phyloP scores from a whole-genome alignment of 2,888 invertebrate species.

The Cephus pygmeus region DNA sequence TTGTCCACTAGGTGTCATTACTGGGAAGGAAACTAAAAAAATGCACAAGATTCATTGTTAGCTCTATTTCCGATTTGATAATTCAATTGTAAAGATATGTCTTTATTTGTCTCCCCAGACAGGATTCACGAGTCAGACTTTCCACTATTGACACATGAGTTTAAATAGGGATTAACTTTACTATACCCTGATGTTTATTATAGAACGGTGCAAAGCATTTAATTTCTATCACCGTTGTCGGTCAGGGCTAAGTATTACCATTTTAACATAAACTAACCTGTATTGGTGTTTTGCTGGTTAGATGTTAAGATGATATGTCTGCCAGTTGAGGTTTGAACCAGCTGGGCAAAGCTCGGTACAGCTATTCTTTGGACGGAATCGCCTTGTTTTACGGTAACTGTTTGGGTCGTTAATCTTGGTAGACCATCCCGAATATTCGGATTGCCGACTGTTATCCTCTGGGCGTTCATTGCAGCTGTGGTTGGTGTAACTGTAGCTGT shows the following conservation, averaged over 20 bases:
- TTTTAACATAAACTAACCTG: constrained; percentile 42
- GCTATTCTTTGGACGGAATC: constrained; percentile 64
- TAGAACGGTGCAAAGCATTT: constrained; percentile 26
- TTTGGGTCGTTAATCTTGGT: constrained; percentile 57
- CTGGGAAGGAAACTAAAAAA: constrained; percentile 57
- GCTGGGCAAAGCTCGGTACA: constrained; percentile 70
- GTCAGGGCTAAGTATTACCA: constrained; percentile 23
- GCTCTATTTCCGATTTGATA: background rate
- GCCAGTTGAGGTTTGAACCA: constrained; percentile 78
- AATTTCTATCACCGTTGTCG: constrained; percentile 32
- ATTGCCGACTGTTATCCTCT: constrained; percentile 60
- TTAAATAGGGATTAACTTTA: constrained; percentile 33
- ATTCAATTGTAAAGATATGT: background rate
- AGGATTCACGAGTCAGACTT: constrained; percentile 33
- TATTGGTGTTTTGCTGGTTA: constrained; percentile 60
- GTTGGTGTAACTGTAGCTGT: constrained; percentile 49
- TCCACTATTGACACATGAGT: constrained; percentile 29
- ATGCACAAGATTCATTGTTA: background rate
- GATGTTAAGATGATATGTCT: constrained; percentile 76
- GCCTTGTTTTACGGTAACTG: constrained; percentile 60
- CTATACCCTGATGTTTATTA: constrained; percentile 26
- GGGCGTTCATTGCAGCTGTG: constrained; percentile 55
- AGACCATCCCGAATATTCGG: constrained; percentile 56
- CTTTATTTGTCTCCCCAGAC: constrained; percentile 33
- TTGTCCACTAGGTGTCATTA: constrained; percentile 70